phyloP scores from a whole-genome alignment of 2,888 invertebrate species.

The Halocaridina rubra region DNA sequence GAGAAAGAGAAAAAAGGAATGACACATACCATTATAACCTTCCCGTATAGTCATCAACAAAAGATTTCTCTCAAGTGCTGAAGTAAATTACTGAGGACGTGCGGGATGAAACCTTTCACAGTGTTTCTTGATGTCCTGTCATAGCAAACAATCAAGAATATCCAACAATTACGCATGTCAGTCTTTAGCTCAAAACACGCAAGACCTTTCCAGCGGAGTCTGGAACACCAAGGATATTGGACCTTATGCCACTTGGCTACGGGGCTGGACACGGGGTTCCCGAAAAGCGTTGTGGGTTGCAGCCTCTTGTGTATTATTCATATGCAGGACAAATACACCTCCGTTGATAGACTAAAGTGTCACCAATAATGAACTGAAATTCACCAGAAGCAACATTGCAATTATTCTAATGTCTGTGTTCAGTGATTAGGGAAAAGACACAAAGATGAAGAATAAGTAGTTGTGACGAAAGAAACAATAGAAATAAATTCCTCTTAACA shows the following conservation, averaged over 20 bases:
- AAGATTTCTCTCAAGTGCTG: conserved; percentile 54
- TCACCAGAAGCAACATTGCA: conserved; percentile 54
- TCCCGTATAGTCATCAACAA: conserved; percentile 33
- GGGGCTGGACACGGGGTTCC: background rate
- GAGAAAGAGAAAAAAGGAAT: conserved; percentile 32
- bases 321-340: conserved; percentile 62
- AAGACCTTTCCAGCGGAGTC: background rate
- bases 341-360: conserved; percentile 60
- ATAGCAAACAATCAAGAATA: conserved; percentile 59
- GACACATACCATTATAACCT: conserved; percentile 40
- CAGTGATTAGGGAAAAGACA: conserved; percentile 43
- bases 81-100: conserved; percentile 48
- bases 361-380: conserved; percentile 62
- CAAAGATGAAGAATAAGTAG: background rate
- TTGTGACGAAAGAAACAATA: background rate
- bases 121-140: conserved; percentile 57
- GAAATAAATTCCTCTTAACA: background rate
- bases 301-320: conserved; percentile 44
- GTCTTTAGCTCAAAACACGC: background rate
- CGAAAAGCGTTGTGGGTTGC: background rate
- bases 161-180: conserved; percentile 61
- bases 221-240: background rate
- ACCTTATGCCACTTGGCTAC: background rate
- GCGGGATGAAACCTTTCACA: conserved; percentile 56
- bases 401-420: conserved; percentile 60